Base-by-base conservation (phyloP, 2,113 vertebrate species). In the Melanerpes formicivorus region DNA sequence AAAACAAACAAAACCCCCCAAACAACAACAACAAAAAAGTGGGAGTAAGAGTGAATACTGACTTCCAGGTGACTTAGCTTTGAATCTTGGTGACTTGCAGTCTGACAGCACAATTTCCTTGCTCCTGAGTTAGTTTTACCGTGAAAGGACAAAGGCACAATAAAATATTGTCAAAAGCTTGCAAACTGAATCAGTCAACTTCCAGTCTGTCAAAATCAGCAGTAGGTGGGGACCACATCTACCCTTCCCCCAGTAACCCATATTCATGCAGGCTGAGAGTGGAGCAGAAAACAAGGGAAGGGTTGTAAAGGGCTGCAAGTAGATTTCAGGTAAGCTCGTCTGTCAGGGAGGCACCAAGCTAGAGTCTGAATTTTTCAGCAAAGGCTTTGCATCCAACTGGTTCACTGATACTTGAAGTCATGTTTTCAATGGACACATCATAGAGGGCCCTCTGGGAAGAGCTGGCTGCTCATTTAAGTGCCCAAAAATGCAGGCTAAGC, bases 31-130 rank as follows among this genome's bases (percentile, higher is more conserved):
- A 40, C 40, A 40, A 60, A 62, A 29, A 54, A 21, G 23, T 75
- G 1, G 80, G 11, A 29, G 2, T 15, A 37, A 42, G 66, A 87
- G 37, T 1, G 0, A 72, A 56, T 60, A 37, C 54, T 90, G 94
- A 87, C 95, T 81, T 95, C 42, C 42, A 44, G 37, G 52, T 93
- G 75, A 96, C 92, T 84, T 69, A 74, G 9, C 63, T 86, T 70
- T 70, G 59, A 84, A 76, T 76, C 21, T 42, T 3, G 2, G 13
- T 56, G 65, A 84, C 73, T 80, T 89, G 37, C 80, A 77, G 23
- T 64, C 52, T 2, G 3, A 59, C 72, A 71, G 60, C 30, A 66
- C 69, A 76, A 71, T 92, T 80, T 92, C 11, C 67, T 89, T 63
- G 18, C 56, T 82, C 60, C 46, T 1, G 8, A 78, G 25, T 66